Evolutionary conservation across 1,140 invertebrate genomes (phyloP).

Genomic region (Spodoptera frugiperda): DNA sequence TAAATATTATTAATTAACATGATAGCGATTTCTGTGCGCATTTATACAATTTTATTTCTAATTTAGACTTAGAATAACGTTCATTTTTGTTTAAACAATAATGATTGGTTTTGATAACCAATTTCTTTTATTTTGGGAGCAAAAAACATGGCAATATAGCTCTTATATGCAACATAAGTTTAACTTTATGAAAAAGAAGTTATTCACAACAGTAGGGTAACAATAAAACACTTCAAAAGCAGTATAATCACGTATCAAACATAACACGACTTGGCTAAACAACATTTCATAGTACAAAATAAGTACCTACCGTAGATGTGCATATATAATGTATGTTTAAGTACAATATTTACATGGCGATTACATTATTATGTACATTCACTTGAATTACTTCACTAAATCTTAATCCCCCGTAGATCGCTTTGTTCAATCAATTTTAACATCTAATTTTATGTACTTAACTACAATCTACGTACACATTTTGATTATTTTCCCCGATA

Average conservation of each 20-base stretch:
- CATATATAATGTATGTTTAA: constrained; percentile 41
- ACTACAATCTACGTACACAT: too few species aligned
- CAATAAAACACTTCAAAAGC: neutral
- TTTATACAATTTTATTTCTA: too few species aligned
- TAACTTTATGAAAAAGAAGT: too few species aligned
- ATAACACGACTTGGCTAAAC: constrained; percentile 47
- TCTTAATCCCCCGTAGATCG: neutral
- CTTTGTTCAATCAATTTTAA: neutral
- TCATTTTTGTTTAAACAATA: too few species aligned
- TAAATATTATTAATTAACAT: too few species aligned
- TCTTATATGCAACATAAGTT: too few species aligned
- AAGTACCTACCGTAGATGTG: constrained; percentile 44
- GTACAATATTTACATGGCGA: constrained; percentile 56
- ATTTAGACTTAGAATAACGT: too few species aligned
- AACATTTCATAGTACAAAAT: constrained; percentile 53
- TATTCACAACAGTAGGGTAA: constrained; percentile 9
- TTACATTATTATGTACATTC: constrained; percentile 44
- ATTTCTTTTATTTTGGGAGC: too few species aligned
- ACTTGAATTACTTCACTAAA: constrained; percentile 37
- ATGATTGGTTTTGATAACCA: too few species aligned
- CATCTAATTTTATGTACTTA: neutral
- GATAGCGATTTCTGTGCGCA: too few species aligned
- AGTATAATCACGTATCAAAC: constrained; percentile 7
- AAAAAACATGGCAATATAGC: too few species aligned
- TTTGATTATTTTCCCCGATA: too few species aligned